Base-by-base conservation (phyloP, 2,888 invertebrate genomes). In the Notodonta dromedarius region DNA sequence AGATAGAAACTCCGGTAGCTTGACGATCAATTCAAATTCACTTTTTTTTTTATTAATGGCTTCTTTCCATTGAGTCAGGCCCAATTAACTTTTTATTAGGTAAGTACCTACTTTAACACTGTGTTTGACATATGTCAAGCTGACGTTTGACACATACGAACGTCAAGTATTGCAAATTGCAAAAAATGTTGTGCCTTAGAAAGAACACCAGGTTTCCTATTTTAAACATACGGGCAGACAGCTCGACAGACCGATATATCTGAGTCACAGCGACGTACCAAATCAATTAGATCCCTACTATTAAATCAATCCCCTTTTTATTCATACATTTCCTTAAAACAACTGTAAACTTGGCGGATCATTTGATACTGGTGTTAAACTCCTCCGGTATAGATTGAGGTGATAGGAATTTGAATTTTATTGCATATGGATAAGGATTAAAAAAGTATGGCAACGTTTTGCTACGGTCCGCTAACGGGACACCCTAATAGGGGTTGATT, bases 401-500 rank as follows among this genome's bases (percentile, higher is more conserved):
- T n/a, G 42, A 57, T 42, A 13, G 51, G 61, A 66, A 66, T 66
- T 62, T 65, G 48, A 55, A 63, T 71, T 69, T 61, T 74, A 64
- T 55, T 6, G 0, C 59, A 60, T 67, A 60, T 60, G 60, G 54
- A 56, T 72, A 75, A 65, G 57, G 67, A 60, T 58, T 62, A 53
- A 59, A 69, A 65, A 61, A 46, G 58, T 44, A 14, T 68, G 54
- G 57, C 65, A 57, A 58, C 63, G 70, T 61, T 63, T 42, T 59
- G 53, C 57, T 32, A 57, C 32, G 32, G 63, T 57, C 60, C 64
- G 60, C 59, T 85, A 87, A 87, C 87, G 87, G 87, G 77, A 79
- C 64, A 61, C 62, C 84, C 85, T 80, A 79, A 84, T 85, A 87
- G 83, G 83, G 86, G 80, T 75, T 72, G 81, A 78, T 77, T 74